A percentile compares a stretch with the other conserved stretches of the same genome.
Evolutionary conservation across 1,140 invertebrate species (phyloP).

Genomic region (Sminthurides bifidus): DNA sequence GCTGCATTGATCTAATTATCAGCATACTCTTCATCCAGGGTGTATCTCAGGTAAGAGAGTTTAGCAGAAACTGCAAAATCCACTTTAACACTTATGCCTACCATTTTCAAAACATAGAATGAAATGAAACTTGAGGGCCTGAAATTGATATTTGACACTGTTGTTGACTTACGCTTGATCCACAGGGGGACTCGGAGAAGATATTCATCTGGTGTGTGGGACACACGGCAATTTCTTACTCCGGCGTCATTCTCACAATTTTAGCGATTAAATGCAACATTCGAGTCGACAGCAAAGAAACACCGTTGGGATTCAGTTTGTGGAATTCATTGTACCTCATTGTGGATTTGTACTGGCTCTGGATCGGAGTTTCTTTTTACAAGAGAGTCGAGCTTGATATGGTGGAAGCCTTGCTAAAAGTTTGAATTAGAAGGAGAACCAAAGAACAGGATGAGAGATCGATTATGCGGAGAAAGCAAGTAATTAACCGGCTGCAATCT

Average conservation of each 20-base stretch:
- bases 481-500: neutral
- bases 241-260: neutral
- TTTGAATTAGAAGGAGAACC: too few species aligned
- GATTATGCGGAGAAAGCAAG: neutral
- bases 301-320: neutral
- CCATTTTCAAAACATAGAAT: neutral
- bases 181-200: neutral
- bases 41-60: neutral
- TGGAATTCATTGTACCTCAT: conserved; percentile 1
- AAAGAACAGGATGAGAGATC: too few species aligned
- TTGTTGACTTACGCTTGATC: too few species aligned
- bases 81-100: neutral
- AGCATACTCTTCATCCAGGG: conserved; percentile 1
- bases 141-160: neutral
- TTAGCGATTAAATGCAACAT: neutral
- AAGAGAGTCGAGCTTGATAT: neutral
- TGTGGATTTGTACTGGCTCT: neutral
- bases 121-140: neutral
- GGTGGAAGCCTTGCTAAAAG: neutral
- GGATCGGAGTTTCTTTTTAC: neutral
- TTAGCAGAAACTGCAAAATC: neutral
- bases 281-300: neutral
- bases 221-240: neutral
- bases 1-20: neutral
- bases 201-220: neutral